A percentile compares a stretch with the other conserved stretches of the same genome.
Conservation (phyloP, 2,113 vertebrate species). For the Pseudonaja textilis region DNA sequence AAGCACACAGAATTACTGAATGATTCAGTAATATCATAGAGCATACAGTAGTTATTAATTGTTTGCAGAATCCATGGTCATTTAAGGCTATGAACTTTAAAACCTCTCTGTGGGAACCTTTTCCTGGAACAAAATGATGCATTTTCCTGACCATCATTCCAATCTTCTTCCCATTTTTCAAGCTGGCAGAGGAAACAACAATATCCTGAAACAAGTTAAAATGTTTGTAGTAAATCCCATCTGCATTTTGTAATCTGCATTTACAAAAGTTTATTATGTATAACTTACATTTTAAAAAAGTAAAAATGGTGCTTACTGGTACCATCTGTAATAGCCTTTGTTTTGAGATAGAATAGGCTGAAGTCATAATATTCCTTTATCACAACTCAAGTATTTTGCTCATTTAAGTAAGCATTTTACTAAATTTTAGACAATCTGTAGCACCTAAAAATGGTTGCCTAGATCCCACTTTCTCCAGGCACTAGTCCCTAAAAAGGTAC, state of each 20-base stretch:
- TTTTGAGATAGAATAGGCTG: constrained; percentile 37
- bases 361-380: constrained; percentile 15
- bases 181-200: constrained; percentile 33
- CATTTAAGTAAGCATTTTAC: constrained; percentile 25
- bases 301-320: constrained; percentile 21
- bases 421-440: constrained; percentile 14
- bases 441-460: background rate
- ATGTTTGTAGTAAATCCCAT: constrained; percentile 20
- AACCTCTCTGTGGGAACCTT: background rate
- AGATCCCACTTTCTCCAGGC: background rate
- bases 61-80: background rate
- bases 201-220: constrained; percentile 11
- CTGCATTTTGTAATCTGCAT: constrained; percentile 18
- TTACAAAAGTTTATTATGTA: constrained; percentile 34
- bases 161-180: constrained; percentile 4
- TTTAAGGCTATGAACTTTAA: background rate
- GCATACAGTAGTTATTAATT: background rate
- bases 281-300: constrained; percentile 33
- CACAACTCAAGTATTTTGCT: constrained; percentile 27
- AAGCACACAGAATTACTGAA: background rate
- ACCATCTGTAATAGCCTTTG: constrained; percentile 38
- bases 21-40: background rate
- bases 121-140: background rate
- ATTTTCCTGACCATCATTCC: constrained; percentile 8
- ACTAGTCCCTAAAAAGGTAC: background rate